Base-by-base conservation (phyloP, 2,888 invertebrate genomes). In the Halictus quadricinctus region DNA sequence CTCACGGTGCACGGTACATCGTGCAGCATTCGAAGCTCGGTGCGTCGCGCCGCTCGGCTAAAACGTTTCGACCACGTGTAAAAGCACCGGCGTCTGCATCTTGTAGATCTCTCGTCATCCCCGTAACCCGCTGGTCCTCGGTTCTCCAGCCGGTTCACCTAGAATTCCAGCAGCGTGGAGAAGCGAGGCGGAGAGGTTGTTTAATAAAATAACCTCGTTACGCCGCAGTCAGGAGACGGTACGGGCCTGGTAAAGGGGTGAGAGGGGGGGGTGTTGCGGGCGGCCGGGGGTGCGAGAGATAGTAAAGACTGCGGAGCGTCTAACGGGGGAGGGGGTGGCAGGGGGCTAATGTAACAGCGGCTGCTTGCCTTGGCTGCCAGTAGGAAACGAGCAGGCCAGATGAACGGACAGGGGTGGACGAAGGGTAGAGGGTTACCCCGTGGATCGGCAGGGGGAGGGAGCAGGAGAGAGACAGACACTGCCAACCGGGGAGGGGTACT, bases 141-240 rank as follows among this genome's bases (percentile, higher is more conserved):
- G 82, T 75, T 85, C 58, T 54, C 58, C 60, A 8, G n/a, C 48
- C n/a, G 79, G 77, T 80, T 80, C 81, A 79, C 79, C 76, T 78
- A 82, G 83, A 89, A 89, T 89, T 87, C 83, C 83, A 70, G 72
- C 75, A 83, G 77, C 66, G 21, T 3, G 36, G 29, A 21, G 36
- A 69, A 21, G 36, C 29, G 66, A 69, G 66, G 66, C 83, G 73
- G 88, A 70, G 79, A 93, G 92, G 91, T 94, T 93, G 93, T 93
- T 93, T 94, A 94, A 94, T 94, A 93, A 94, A 94, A 93, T 94
- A 94, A 94, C 91, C 92, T 92, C 89, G 92, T 94, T 94, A 93
- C 88, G 88, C 77, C 86, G 87, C 89, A 89, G 88, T 84, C 89
- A 84, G 81, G 77, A 80, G 69, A 70, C 81, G 88, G 87, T 29